Base-by-base conservation (phyloP, 2,888 invertebrate species). In the Smittia aterrima region DNA sequence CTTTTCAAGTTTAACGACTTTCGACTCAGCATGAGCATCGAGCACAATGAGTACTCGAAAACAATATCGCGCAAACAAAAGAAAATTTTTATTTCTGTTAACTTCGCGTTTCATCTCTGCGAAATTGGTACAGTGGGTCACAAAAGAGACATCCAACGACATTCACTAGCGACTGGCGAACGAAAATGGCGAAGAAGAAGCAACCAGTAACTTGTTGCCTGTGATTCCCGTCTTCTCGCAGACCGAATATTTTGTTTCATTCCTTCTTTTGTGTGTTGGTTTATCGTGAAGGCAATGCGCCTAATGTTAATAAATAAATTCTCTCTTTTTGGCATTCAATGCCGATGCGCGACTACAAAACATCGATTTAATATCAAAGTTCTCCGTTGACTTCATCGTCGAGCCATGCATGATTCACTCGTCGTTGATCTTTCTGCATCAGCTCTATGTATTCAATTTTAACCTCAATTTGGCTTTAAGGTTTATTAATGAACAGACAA, bases 111-210 rank as follows among this genome's bases (percentile, higher is more conserved):
- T 58, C 58, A 20, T 58, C 22, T 2, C 2, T 18, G 22, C 58
- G 47, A 72, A 72, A 54, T 72, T 72, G 72, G 72, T 72, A 72
- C 72, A 72, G 72, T 72, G 72, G 72, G 72, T 72, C 72, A 72
- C 72, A 72, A 62, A 72, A 72, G 25, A 64, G 22, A 64, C 58
- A 62, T 20, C 6, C 38, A 72, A 24, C 58, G 72, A 72, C 72
- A 62, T 13, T 38, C 25, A 13, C 71, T 6, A 25, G 25, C 47
- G 16, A 53, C 7, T 18, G 38, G 22, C 38, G 24, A 25, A 25
- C 16, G 16, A 64, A 70, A n/a, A n/a, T n/a, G n/a, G n/a, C 7
- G 25, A 27, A 32, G 38, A 72, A 62, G 20, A 70, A 27, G 58
- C n/a, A 72, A 62, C 16, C 13, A 54, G 53, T 24, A 70, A 16